Percentiles rank a stretch among this genome's conserved stretches.
Evolutionary conservation across 2,888 invertebrate species (phyloP).

Genomic region (Dryococelus australis): DNA sequence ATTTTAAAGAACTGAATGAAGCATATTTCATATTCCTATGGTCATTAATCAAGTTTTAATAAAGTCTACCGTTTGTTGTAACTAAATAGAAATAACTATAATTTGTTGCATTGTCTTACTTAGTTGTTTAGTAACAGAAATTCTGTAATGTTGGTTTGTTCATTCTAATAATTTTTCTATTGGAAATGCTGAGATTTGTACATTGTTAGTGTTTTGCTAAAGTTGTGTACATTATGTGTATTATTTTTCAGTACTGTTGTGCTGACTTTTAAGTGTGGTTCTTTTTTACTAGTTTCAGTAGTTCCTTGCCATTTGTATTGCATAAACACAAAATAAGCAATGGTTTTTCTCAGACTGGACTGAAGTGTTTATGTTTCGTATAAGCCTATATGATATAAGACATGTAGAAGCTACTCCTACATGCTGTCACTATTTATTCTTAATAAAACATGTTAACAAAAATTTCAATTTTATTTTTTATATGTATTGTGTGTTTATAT

Average conservation of each 20-base stretch:
- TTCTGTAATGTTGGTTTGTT: not conserved
- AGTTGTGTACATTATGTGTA: not conserved
- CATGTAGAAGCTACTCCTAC: conserved; percentile 25
- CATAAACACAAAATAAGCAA: not conserved
- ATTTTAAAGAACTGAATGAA: not conserved
- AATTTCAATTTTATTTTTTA: not conserved
- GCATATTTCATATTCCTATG: conserved; percentile 1
- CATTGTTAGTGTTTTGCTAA: conserved; percentile 20
- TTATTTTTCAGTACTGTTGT: not conserved
- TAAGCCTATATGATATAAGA: conserved; percentile 23
- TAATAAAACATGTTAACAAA: conserved; percentile 26
- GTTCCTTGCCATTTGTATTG: conserved; percentile 23
- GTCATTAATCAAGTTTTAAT: conserved; percentile 3
- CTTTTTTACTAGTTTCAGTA: not conserved
- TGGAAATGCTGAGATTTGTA: not conserved
- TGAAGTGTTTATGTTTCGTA: conserved; percentile 19
- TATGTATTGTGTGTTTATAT: not conserved
- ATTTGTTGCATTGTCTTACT: not conserved
- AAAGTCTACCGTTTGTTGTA: conserved; percentile 1
- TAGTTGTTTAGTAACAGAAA: not conserved
- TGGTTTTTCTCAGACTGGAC: conserved; percentile 13
- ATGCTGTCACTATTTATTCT: conserved; percentile 27
- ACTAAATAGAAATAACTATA: not conserved
- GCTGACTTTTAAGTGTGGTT: not conserved
- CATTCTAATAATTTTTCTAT: not conserved